phyloP scores from a whole-genome alignment of 2,113 vertebrate genomes.

The Phaethon lepturus region DNA sequence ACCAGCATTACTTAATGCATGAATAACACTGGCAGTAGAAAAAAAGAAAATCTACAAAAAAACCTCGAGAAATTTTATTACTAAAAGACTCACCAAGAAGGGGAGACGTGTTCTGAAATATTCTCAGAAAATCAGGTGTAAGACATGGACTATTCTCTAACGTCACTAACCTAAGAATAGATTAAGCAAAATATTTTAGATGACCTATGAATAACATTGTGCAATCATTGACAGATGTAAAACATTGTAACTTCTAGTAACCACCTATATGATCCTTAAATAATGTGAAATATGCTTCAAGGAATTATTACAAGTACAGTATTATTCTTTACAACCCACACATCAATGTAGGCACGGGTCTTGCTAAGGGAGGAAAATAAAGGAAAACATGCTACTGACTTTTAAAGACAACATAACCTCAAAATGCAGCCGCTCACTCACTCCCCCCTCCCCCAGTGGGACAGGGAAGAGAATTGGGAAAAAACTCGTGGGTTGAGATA shows the following conservation, averaged over 20 bases:
- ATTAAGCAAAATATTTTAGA: not conserved
- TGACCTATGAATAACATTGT: not conserved
- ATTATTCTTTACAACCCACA: not conserved
- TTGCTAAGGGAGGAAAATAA: not conserved
- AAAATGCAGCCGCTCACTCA: not conserved
- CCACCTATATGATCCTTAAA: not conserved
- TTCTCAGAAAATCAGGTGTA: conserved; percentile 87
- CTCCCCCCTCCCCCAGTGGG: too few relatives aligned
- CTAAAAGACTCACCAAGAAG: conserved; percentile 84
- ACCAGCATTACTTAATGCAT: not conserved
- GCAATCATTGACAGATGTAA: not conserved
- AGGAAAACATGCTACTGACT: not conserved
- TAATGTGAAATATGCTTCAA: not conserved
- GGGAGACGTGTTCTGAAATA: conserved; percentile 94
- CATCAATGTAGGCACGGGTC: too few relatives aligned
- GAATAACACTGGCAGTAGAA: not conserved
- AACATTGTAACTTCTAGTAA: not conserved
- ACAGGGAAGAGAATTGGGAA: too few relatives aligned
- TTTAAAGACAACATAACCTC: not conserved
- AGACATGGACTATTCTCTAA: conserved; percentile 90
- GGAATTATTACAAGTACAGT: not conserved
- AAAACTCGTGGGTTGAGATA: too few relatives aligned
- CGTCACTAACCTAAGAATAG: conserved; percentile 86
- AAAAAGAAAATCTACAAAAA: not conserved
- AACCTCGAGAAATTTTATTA: not conserved